Conservation (phyloP, 2,797 vertebrate species). For the Micrastur ruficollis region DNA sequence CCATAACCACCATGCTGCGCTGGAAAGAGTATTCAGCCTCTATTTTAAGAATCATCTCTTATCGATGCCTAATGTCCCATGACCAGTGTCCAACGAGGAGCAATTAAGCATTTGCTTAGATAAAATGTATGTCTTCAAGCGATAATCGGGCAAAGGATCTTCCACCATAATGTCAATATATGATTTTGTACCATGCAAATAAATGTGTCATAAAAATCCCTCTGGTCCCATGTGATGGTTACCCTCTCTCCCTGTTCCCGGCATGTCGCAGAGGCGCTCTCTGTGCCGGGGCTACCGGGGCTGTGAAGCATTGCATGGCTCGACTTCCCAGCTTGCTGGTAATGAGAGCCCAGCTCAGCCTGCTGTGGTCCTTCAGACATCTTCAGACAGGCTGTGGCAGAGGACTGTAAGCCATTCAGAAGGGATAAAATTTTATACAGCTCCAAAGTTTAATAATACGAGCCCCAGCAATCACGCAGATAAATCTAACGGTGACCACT, state of each 20-base stretch:
- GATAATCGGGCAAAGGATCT: not conserved
- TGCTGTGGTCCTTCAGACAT: not conserved
- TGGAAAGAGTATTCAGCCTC: not conserved
- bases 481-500: not conserved
- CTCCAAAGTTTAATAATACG: not conserved
- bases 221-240: not conserved
- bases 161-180: not conserved
- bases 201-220: not conserved
- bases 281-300: accelerated
- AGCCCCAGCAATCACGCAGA: not conserved
- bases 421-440: not conserved
- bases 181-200: not conserved
- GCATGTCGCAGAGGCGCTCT: accelerated
- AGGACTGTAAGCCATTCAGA: not conserved
- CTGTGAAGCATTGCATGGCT: not conserved
- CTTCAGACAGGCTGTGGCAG: not conserved
- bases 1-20: accelerated
- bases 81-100: not conserved
- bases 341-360: not conserved
- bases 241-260: not conserved
- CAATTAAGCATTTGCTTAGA: not conserved
- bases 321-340: accelerated
- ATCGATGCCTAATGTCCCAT: constrained; percentile 1
- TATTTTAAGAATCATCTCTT: not conserved
- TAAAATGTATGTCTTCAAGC: not conserved